These are phyloP conservation scores for Distichodus sexfasciatus DNA, from an alignment of 2,797 vertebrate genomes.

Conservation along the genomic window DNA sequence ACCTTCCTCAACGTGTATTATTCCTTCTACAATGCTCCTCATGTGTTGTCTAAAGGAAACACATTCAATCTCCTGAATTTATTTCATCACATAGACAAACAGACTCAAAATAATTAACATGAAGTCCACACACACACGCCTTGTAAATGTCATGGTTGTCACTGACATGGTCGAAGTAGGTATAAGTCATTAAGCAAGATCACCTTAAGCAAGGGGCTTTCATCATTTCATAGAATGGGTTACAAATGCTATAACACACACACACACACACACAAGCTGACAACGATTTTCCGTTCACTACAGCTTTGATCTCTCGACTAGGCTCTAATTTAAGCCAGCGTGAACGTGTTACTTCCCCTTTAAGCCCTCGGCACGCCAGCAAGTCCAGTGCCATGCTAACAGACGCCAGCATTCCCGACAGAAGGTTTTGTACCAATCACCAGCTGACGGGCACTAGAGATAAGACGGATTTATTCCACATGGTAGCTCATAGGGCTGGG, in stretches of 20 bases:
- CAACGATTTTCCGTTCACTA: slow-evolving; percentile 24
- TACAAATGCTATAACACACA: background rate
- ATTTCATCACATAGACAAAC: background rate
- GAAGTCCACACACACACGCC: slow-evolving; percentile 14
- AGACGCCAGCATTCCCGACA: slow-evolving; percentile 8
- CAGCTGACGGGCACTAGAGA: slow-evolving; percentile 14
- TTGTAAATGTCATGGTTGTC: slow-evolving; percentile 57
- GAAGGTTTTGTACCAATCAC: background rate
- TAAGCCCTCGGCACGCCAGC: background rate
- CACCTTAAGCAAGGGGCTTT: too few relatives aligned
- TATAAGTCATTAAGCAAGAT: slow-evolving; percentile 59
- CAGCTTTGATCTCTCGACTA: slow-evolving; percentile 20
- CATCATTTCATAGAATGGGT: too few relatives aligned
- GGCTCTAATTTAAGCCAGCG: slow-evolving; percentile 28
- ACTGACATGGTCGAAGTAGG: slow-evolving; percentile 57
- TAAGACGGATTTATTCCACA: background rate
- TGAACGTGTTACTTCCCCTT: slow-evolving; percentile 39
- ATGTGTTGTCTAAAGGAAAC: background rate
- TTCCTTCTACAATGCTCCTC: too few relatives aligned
- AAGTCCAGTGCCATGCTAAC: slow-evolving; percentile 14
- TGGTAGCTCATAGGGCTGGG: background rate
- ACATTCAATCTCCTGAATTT: background rate
- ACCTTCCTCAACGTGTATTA: too few relatives aligned
- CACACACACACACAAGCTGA: slow-evolving; percentile 1
- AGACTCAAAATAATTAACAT: background rate